These are phyloP conservation scores for Alcedo quadribrachys DNA, from an alignment of 2,797 vertebrate species.

Conservation along the genomic window DNA sequence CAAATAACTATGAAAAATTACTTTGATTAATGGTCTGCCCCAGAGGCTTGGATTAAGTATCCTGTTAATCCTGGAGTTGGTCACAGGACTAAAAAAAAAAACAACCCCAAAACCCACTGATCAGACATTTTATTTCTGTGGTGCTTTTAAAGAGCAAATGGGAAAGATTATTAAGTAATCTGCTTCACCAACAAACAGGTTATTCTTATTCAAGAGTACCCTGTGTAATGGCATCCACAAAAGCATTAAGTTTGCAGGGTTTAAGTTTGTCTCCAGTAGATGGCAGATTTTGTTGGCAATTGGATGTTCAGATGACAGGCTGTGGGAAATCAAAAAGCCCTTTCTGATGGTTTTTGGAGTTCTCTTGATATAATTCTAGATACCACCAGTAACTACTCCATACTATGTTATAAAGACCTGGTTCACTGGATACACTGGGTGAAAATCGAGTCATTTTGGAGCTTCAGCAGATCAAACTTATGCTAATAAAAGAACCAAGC, in stretches of 20 bases:
- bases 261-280: constrained; percentile 26
- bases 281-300: not conserved
- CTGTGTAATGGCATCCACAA: not conserved
- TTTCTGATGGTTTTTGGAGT: not conserved
- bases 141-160: not conserved
- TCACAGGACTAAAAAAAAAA: not conserved
- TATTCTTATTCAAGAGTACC: accelerated
- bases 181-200: not conserved
- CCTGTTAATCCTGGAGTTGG: not conserved
- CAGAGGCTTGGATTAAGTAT: not conserved
- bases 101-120: not conserved
- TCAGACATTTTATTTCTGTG: not conserved
- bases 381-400: not conserved
- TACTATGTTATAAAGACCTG: not conserved
- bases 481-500: not conserved
- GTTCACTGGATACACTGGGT: not conserved
- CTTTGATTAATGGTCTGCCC: not conserved
- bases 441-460: not conserved
- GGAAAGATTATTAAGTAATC: not conserved
- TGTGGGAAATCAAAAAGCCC: not conserved
- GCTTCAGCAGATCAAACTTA: not conserved
- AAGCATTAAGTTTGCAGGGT: not conserved
- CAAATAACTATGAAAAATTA: not conserved
- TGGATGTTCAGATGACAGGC: not conserved
- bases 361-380: not conserved